These are phyloP conservation scores for human (Homo sapiens) DNA, from an alignment of 2,113 vertebrate genomes.

Conservation along the genomic window DNA sequence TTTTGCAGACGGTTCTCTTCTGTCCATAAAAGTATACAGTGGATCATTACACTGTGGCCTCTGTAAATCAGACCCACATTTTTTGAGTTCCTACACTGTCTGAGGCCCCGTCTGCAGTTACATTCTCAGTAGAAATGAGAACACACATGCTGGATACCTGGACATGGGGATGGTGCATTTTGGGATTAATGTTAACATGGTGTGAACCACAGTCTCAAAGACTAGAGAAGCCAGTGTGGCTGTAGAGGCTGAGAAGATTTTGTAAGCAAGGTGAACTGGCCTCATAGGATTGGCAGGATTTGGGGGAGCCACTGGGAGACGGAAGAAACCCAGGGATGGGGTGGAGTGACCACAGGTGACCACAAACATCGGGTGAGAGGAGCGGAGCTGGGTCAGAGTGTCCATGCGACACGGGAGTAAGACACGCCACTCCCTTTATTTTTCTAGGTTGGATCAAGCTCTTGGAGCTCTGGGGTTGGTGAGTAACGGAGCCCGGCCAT, in stretches of 20 bases:
- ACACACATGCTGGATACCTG: neutral
- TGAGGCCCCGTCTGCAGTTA: neutral
- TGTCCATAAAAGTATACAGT: accelerated
- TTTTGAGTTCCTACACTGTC: neutral
- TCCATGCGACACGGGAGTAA: accelerated
- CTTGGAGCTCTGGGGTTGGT: neutral
- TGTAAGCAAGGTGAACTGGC: neutral
- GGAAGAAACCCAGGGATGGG: neutral
- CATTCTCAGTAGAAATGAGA: neutral
- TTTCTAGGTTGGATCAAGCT: neutral
- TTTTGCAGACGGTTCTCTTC: neutral
- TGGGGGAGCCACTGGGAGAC: neutral
- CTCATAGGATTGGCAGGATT: neutral
- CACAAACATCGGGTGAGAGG: neutral
- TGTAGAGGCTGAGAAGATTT: neutral
- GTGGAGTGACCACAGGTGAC: accelerated
- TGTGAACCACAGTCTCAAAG: neutral
- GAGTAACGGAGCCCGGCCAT: neutral
- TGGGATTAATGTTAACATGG: too few relatives aligned
- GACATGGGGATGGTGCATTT: accelerated
- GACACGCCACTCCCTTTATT: neutral
- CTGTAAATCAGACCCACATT: neutral
- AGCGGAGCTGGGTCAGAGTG: neutral
- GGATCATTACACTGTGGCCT: neutral
- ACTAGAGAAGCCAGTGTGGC: neutral